phyloP scores from a whole-genome alignment of 2,113 vertebrate genomes.

The Aphyosemion australe region DNA sequence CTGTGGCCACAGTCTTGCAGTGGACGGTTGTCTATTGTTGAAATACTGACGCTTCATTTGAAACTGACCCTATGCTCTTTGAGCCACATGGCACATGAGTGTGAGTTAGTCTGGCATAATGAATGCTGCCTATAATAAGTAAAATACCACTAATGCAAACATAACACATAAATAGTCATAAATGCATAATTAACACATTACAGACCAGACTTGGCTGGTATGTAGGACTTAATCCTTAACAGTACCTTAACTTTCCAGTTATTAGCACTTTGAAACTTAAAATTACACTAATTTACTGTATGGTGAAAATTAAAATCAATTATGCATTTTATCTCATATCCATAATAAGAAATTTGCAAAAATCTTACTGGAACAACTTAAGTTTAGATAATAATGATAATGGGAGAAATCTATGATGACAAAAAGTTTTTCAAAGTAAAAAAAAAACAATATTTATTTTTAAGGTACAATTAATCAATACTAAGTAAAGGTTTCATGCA shows the following conservation, averaged over 20 bases:
- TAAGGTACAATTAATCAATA: not conserved
- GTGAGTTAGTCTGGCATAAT: slow-evolving; percentile 44
- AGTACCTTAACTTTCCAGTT: slow-evolving; percentile 28
- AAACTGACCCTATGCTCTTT: slow-evolving; percentile 73
- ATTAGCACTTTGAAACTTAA: slow-evolving; percentile 51
- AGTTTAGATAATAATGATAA: not conserved
- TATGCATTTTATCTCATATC: no score
- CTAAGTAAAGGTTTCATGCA: not conserved
- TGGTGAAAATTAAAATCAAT: no score
- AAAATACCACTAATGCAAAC: slow-evolving; percentile 35
- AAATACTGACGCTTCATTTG: slow-evolving; percentile 72
- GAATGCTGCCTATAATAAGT: slow-evolving; percentile 38
- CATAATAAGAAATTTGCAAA: no score
- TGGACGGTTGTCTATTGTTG: slow-evolving; percentile 76
- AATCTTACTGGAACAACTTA: no score
- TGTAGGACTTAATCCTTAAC: slow-evolving; percentile 27
- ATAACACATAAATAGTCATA: slow-evolving; percentile 33
- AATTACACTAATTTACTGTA: slow-evolving; percentile 13
- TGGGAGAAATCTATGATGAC: not conserved
- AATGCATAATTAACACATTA: slow-evolving; percentile 54
- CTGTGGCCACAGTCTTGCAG: slow-evolving; percentile 77
- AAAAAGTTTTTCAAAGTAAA: not conserved
- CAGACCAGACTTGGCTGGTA: slow-evolving; percentile 19
- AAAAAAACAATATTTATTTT: not conserved
- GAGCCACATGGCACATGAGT: slow-evolving; percentile 74